phyloP scores from a whole-genome alignment of 2,797 vertebrate species.

The Acanthurus lineatus region DNA sequence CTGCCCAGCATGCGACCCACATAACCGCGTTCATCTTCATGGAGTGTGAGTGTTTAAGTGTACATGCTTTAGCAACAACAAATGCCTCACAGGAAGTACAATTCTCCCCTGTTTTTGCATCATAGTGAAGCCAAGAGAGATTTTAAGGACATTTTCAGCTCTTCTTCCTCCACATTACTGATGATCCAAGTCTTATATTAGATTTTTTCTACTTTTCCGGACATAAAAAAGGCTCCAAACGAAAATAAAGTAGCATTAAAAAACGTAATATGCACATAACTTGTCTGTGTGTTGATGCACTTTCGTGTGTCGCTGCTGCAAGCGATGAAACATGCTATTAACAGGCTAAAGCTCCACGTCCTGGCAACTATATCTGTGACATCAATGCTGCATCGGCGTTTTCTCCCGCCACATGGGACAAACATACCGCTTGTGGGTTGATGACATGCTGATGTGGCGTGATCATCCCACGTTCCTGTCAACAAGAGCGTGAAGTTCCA shows the following conservation, averaged over 20 bases:
- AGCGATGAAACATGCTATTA: conserved; percentile 64
- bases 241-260: neutral
- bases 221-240: neutral
- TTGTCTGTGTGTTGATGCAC: conserved; percentile 45
- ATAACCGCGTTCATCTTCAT: neutral
- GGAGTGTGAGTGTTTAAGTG: neutral
- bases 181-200: neutral
- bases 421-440: conserved; percentile 76
- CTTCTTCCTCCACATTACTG: neutral
- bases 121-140: neutral
- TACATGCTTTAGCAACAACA: neutral
- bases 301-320: conserved; percentile 38
- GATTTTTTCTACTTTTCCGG: neutral
- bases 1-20: neutral
- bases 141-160: neutral
- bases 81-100: neutral
- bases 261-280: neutral
- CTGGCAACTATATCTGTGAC: conserved; percentile 58
- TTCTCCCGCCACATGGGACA: conserved; percentile 66
- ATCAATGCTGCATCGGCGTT: conserved; percentile 72
- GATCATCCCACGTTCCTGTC: conserved; percentile 72
- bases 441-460: conserved; percentile 70
- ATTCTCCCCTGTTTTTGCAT: neutral
- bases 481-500: conserved; percentile 68
- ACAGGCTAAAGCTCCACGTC: conserved; percentile 47